Evolutionary conservation across 2,888 invertebrate genomes (phyloP), one percentile per base, ranked within the genome.

Genomic region (Catocala nupta): DNA sequence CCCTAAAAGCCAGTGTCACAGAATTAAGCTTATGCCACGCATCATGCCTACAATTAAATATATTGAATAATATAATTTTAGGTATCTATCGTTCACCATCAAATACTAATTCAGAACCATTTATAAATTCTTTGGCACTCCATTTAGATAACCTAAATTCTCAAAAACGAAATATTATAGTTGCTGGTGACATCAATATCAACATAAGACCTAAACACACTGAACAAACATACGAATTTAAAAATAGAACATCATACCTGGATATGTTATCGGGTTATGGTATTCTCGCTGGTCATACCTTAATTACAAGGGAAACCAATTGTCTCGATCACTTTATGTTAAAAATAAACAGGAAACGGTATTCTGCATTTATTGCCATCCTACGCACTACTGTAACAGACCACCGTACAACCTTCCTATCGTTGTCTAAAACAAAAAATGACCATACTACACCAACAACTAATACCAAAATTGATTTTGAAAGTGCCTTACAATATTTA

Each of bases 61-160:
- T 61, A 5, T 5, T 57, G 1, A 59, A 57, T 44, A n/a, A 54
- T 48, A 63, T 36, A 33, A 51, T 68, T 0, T 25, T 70, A 25
- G 54, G 67, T 13, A 61, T 69, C 16, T 71, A 71, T 49, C 55
- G 71, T 8, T 69, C 68, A 9, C 68, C 68, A 10, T 71, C 71
- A 34, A 54, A 50, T 45, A 53, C 55, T 5, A 68, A 71, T 16
- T 42, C 55, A 9, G 53, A 48, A 8, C 55, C 34, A 4, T 71
- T 52, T 11, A 39, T 42, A 34, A 34, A 52, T n/a, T 52, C 52
- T 8, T 42, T 52, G 16, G 12, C 13, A 66, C 10, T 5, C 10
- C 43, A 43, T 43, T 43, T 43, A 43, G 54, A 62, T 64, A 34
- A 53, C 52, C 12, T 61, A 55, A 7, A 45, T 61, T 3, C 33